A percentile compares a stretch with the other conserved stretches of the same genome.
phyloP scores from a whole-genome alignment of 1,140 invertebrate species.

The Druon quercuslanigerum region DNA sequence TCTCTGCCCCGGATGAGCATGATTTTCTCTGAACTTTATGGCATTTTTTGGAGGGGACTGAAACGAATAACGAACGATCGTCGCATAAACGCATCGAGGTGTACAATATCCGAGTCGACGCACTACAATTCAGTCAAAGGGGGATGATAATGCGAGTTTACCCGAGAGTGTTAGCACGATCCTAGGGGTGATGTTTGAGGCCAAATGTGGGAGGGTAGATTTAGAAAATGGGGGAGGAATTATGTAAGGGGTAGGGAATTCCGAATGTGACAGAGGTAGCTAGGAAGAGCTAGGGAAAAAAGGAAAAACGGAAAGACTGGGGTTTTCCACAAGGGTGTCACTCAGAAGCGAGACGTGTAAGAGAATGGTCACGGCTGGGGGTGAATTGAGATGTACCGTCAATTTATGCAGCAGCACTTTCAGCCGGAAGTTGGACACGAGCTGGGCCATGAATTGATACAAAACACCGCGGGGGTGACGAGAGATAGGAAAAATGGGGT shows the following conservation, averaged over 20 bases:
- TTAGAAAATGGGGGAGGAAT: slow-evolving; percentile 34
- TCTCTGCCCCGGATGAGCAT: not conserved
- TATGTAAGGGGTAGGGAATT: slow-evolving; percentile 2
- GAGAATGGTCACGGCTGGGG: slow-evolving; percentile 64
- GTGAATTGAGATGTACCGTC: slow-evolving; percentile 70
- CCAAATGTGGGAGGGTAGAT: slow-evolving; percentile 32
- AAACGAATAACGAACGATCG: slow-evolving; percentile 27
- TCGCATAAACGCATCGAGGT: slow-evolving; percentile 28
- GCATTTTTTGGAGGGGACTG: slow-evolving; percentile 8
- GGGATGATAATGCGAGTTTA: slow-evolving; percentile 26
- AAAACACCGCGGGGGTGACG: slow-evolving; percentile 41
- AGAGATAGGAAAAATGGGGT: slow-evolving; percentile 36
- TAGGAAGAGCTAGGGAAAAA: slow-evolving; percentile 40
- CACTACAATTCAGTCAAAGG: slow-evolving; percentile 1
- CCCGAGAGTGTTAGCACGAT: slow-evolving; percentile 20
- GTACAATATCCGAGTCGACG: slow-evolving; percentile 7
- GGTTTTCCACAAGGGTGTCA: slow-evolving; percentile 46
- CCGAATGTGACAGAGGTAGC: slow-evolving; percentile 27
- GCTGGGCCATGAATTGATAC: slow-evolving; percentile 54
- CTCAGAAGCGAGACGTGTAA: slow-evolving; percentile 66
- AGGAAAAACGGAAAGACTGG: not conserved
- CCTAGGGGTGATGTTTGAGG: slow-evolving; percentile 11
- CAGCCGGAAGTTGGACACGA: slow-evolving; percentile 56
- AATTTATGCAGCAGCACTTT: slow-evolving; percentile 68
- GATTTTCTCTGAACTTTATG: not conserved